Percentiles rank a stretch among this genome's conserved stretches.
Evolutionary conservation across 2,797 vertebrate species (phyloP).

Genomic region (Oreochromis grahami): DNA sequence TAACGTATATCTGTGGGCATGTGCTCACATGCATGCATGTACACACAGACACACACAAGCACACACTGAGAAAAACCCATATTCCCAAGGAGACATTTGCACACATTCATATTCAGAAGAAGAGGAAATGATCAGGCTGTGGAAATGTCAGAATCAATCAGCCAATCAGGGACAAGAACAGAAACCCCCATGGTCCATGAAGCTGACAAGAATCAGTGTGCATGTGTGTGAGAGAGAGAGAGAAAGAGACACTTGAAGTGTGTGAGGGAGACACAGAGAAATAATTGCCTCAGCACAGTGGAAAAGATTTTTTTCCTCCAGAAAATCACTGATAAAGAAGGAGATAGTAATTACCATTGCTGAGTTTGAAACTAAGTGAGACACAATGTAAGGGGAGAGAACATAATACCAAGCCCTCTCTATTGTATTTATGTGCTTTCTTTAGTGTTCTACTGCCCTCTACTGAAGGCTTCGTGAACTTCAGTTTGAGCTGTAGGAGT

Average conservation of each 20-base stretch:
- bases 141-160: conserved; percentile 52
- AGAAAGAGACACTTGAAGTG: background rate
- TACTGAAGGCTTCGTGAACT: background rate
- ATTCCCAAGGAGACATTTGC: conserved; percentile 3
- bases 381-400: background rate
- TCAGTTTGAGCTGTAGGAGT: background rate
- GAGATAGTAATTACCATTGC: conserved; percentile 22
- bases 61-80: background rate
- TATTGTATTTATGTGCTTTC: accelerated
- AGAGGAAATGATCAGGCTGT: conserved; percentile 23
- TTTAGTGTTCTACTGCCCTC: conserved; percentile 20
- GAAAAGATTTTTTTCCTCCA: background rate
- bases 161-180: conserved; percentile 11
- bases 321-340: conserved; percentile 22
- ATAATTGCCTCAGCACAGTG: conserved; percentile 14
- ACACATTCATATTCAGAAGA: conserved; percentile 30
- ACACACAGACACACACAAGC: background rate
- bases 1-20: background rate
- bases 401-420: background rate
- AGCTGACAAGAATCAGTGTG: background rate
- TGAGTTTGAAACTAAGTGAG: background rate
- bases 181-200: conserved; percentile 6
- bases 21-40: background rate
- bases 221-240: background rate
- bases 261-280: background rate